Evolutionary conservation across 2,888 invertebrate species (phyloP).

Genomic region (Caenorhabditis angaria): DNA sequence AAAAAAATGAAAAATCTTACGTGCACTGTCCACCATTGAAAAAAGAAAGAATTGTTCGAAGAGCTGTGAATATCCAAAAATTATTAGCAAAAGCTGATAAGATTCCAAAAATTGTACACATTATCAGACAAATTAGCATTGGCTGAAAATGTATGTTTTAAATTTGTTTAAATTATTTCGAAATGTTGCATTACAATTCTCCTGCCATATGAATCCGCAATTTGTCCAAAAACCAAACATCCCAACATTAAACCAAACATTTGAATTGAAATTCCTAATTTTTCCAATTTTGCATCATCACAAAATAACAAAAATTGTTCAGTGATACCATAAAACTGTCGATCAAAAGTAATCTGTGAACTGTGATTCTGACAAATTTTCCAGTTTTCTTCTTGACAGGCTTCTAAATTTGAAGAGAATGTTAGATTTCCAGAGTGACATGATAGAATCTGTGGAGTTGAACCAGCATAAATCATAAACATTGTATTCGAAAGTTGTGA

Average conservation of each 20-base stretch:
- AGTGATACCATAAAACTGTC: conserved; percentile 36
- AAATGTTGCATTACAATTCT: conserved; percentile 22
- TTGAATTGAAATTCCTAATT: conserved; percentile 58
- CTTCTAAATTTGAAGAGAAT: conserved; percentile 31
- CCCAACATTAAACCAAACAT: conserved; percentile 67
- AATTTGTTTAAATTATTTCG: not conserved
- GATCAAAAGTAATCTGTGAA: conserved; percentile 15
- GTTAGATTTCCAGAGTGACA: conserved; percentile 31
- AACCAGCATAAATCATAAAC: conserved; percentile 46
- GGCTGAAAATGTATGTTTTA: conserved; percentile 18
- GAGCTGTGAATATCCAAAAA: conserved; percentile 55
- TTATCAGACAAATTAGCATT: conserved; percentile 54
- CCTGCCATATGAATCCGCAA: conserved; percentile 57
- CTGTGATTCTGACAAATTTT: conserved; percentile 12
- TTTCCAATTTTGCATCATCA: conserved; percentile 48
- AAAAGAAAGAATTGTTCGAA: conserved; percentile 56
- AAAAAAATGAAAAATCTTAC: no score
- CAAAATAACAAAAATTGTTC: conserved; percentile 46
- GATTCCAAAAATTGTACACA: conserved; percentile 50
- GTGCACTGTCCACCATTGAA: conserved; percentile 66
- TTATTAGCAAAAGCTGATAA: conserved; percentile 51
- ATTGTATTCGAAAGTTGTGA: conserved; percentile 41
- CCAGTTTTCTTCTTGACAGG: conserved; percentile 22
- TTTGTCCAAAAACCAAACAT: conserved; percentile 60
- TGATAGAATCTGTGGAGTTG: conserved; percentile 28